These are phyloP conservation scores for Ceratitis capitata DNA, from an alignment of 1,140 invertebrate genomes.

Conservation along the genomic window DNA sequence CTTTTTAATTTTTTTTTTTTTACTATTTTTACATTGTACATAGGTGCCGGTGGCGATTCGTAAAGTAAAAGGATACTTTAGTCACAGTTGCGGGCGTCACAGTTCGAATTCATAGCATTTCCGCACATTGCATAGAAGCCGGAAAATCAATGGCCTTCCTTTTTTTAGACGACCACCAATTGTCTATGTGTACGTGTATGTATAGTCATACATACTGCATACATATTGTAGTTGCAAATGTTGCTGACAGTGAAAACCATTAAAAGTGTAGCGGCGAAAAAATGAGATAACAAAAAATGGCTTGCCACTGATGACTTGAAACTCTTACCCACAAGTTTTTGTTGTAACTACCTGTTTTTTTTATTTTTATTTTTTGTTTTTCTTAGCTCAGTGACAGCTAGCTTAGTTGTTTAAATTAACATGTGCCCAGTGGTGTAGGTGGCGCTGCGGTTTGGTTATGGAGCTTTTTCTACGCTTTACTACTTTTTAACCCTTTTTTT, in stretches of 20 bases:
- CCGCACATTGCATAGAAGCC: background rate
- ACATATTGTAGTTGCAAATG: too few relatives aligned
- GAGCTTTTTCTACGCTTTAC: too few relatives aligned
- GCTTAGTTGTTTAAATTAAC: too few relatives aligned
- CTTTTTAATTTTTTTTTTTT: too few relatives aligned
- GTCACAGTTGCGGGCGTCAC: background rate
- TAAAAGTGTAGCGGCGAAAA: background rate
- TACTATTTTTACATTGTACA: too few relatives aligned
- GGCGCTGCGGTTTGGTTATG: background rate
- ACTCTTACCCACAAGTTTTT: background rate
- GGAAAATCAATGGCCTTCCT: background rate
- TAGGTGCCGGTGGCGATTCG: background rate
- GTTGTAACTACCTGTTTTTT: background rate
- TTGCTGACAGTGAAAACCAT: background rate
- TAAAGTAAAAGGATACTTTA: background rate
- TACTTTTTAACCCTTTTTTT: too few relatives aligned
- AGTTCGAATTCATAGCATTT: background rate
- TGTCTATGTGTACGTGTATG: background rate
- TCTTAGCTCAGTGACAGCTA: background rate
- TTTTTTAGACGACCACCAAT: background rate
- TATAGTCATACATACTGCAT: too few relatives aligned
- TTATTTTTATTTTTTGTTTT: background rate
- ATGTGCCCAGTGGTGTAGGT: background rate
- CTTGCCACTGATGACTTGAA: background rate
- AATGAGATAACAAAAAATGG: background rate